These are phyloP conservation scores for Heliothis virescens DNA, from an alignment of 1,140 invertebrate genomes.

Conservation along the genomic window DNA sequence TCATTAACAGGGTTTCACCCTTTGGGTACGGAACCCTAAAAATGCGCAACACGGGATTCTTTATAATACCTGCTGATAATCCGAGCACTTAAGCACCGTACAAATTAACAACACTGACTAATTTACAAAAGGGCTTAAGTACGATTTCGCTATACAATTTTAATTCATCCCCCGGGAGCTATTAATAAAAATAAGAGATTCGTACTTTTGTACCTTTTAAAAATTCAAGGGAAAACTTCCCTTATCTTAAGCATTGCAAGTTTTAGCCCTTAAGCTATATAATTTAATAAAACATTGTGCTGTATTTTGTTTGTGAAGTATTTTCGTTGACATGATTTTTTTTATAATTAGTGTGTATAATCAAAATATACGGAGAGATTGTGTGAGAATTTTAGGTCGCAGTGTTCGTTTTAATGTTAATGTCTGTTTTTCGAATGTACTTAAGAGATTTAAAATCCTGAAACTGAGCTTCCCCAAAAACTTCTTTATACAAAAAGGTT, in stretches of 20 bases:
- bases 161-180: conserved; percentile 10
- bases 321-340: conserved; percentile 17
- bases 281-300: conserved; percentile 35
- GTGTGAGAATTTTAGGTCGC: not conserved
- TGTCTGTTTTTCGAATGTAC: not conserved
- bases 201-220: conserved; percentile 12
- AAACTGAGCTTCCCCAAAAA: not conserved
- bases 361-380: conserved; percentile 8
- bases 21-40: too few species aligned
- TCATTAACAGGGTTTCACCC: too few species aligned
- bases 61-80: not conserved
- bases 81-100: not conserved
- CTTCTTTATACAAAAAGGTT: not conserved
- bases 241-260: conserved; percentile 2
- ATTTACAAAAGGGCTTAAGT: conserved; percentile 22
- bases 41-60: not conserved
- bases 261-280: conserved; percentile 10
- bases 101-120: conserved; percentile 34
- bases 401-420: conserved; percentile 17
- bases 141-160: conserved; percentile 21
- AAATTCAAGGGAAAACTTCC: not conserved
- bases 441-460: not conserved
- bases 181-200: conserved; percentile 36
- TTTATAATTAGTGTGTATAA: conserved; percentile 21
- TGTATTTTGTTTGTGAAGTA: conserved; percentile 5